Conservation (phyloP, 2,797 vertebrate species). For the Coregonus sp. region DNA sequence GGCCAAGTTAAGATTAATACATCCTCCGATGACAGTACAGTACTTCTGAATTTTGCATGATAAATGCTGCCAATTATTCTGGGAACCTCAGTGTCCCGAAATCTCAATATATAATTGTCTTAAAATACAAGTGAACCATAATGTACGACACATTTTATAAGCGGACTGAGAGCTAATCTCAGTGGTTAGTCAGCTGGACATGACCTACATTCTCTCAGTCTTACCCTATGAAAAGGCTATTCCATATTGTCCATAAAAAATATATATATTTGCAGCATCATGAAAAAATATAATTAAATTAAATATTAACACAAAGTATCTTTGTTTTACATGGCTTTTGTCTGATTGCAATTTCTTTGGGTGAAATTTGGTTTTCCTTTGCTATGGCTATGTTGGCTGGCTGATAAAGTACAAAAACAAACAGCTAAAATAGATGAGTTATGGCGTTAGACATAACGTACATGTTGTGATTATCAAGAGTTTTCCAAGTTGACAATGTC, state of each 20-base stretch:
- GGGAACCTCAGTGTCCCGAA: conserved; percentile 4
- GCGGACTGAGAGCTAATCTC: conserved; percentile 20
- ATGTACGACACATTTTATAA: conserved; percentile 20
- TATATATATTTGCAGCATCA: conserved; percentile 23
- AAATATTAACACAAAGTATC: background rate
- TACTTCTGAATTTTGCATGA: background rate
- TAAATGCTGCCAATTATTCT: conserved; percentile 14
- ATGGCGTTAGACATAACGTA: background rate
- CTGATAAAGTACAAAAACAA: background rate
- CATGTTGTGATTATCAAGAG: conserved; percentile 3
- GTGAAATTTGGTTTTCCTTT: background rate
- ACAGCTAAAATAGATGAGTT: background rate
- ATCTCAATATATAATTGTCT: background rate
- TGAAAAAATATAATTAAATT: conserved; percentile 13
- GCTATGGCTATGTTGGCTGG: background rate
- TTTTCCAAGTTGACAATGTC: no score
- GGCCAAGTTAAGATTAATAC: background rate
- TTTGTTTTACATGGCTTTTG: conserved; percentile 18
- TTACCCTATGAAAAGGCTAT: conserved; percentile 19
- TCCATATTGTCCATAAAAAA: conserved; percentile 24
- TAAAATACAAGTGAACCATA: conserved; percentile 15
- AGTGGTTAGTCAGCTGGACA: conserved; percentile 37
- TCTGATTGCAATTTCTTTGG: background rate
- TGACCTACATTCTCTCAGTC: conserved; percentile 42
- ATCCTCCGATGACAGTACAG: background rate